Percentiles rank a stretch among this genome's conserved stretches.
Evolutionary conservation across 2,113 vertebrate genomes (phyloP).

Genomic region (Carlito syrichta): DNA sequence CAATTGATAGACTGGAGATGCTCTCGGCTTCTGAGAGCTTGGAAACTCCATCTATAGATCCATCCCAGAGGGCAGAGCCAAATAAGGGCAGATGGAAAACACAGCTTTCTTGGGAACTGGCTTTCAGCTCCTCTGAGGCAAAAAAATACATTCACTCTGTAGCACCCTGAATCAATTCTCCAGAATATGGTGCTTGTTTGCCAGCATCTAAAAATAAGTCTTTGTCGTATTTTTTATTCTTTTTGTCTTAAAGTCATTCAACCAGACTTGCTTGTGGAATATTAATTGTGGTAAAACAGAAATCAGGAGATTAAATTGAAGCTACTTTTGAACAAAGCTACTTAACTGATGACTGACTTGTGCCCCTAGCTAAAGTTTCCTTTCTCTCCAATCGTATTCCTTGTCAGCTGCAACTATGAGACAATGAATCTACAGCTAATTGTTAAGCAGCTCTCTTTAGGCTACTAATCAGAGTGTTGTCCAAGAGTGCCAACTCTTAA

Average conservation of each 20-base stretch:
- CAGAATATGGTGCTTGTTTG: conserved; percentile 53
- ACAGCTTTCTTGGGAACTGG: conserved; percentile 66
- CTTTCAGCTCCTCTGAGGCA: conserved; percentile 44
- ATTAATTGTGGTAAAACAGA: conserved; percentile 49
- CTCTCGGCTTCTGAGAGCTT: conserved; percentile 66
- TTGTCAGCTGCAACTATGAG: neutral
- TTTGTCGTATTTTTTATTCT: conserved; percentile 36
- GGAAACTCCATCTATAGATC: conserved; percentile 62
- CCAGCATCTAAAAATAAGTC: conserved; percentile 59
- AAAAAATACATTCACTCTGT: conserved; percentile 60
- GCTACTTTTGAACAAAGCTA: conserved; percentile 1
- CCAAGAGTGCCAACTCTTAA: neutral
- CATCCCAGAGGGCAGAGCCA: conserved; percentile 59
- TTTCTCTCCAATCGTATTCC: neutral
- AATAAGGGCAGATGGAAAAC: conserved; percentile 65
- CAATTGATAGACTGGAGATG: conserved; percentile 71
- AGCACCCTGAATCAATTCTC: conserved; percentile 49
- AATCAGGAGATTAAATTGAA: conserved; percentile 30
- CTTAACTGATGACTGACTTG: conserved; percentile 22
- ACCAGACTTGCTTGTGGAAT: conserved; percentile 30
- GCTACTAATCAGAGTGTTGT: neutral
- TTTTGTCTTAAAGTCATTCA: conserved; percentile 57
- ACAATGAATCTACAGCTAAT: conserved; percentile 9
- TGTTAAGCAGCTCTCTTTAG: conserved; percentile 28
- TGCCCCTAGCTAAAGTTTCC: neutral